Evolutionary conservation across 92 coral and sea anemone genomes (phyloP), one percentile per base, ranked within the genome.

Genomic region (Epizoanthus scotinus): DNA sequence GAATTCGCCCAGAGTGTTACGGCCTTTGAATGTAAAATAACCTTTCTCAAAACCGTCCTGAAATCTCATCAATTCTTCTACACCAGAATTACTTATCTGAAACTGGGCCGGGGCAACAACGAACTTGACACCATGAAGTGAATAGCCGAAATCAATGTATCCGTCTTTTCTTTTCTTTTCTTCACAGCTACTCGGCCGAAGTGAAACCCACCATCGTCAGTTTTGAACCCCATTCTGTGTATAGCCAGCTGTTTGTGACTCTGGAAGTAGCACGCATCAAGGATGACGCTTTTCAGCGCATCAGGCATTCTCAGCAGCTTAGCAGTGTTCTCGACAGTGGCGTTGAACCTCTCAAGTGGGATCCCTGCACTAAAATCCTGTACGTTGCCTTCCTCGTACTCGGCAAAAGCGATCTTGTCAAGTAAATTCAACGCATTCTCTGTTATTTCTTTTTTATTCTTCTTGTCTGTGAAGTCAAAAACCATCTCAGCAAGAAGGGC

Each of bases 161-260:
- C 79, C 79, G 31, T 73, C 64, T 12, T 73, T 57, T 20, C 64
- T 12, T 73, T 57, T 20, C 64, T 53, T 36, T 73, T 73, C 61
- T 52, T 73, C 40, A 73, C 79, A 27, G 79, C 79, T 2, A 73
- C 63, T n/a, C 64, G 61, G 24, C 79, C 79, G 14, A 73, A 73
- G 64, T 73, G 64, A 73, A 73, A 73, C 1, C 62, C 64, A 6
- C 79, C 79, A 36, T 73, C 79, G 52, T 52, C 64, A 42, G 79
- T 73, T 25, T 54, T 73, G 34, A 73, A 73, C 0, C 64, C 79
- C 61, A 73, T 73, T 49, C 79, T 26, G 26, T 73, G 62, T 13
- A 73, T 52, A 4, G 79, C 79, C 15, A 53, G 44, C 29, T 53
- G 61, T 44, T 73, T 57, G 20, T 57, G 61, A 27, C 53, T 34